phyloP scores from a whole-genome alignment of 2,113 vertebrate species.

The Saimiri boliviensis region DNA sequence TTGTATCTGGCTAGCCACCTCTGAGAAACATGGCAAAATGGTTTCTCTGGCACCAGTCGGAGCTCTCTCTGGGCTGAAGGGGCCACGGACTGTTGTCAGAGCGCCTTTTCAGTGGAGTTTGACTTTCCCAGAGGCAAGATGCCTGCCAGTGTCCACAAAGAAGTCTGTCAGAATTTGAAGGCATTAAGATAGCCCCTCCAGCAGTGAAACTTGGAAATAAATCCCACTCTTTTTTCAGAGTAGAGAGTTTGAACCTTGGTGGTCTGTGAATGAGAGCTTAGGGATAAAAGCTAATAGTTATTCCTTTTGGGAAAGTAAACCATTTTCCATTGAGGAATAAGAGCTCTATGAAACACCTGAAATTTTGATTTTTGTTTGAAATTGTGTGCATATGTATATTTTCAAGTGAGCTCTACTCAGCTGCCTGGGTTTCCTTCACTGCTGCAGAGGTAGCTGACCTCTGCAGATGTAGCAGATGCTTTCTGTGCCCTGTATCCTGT shows the following conservation, averaged over 20 bases:
- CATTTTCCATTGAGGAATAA: background rate
- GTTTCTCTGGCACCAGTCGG: background rate
- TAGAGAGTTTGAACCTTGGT: background rate
- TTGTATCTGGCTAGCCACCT: background rate
- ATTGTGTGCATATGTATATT: background rate
- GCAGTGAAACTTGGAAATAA: conserved; percentile 13
- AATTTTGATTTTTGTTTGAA: background rate
- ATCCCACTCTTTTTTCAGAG: background rate
- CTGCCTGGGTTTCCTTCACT: background rate
- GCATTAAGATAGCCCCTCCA: background rate
- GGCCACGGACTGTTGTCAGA: background rate
- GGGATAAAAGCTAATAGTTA: background rate
- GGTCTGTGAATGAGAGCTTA: background rate
- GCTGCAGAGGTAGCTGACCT: background rate
- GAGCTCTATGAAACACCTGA: background rate
- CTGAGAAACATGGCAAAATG: background rate
- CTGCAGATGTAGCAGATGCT: background rate
- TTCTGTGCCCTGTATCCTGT: background rate
- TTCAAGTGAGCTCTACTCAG: background rate
- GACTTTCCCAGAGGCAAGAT: conserved; percentile 27
- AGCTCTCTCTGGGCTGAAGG: background rate
- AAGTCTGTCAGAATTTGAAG: conserved; percentile 13
- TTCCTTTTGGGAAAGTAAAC: no score
- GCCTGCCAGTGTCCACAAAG: background rate
- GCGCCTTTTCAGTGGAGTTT: background rate